Percentiles rank a stretch among this genome's conserved stretches.
These are phyloP conservation scores for Eufriesea mexicana DNA, from an alignment of 1,140 invertebrate genomes.

Conservation along the genomic window DNA sequence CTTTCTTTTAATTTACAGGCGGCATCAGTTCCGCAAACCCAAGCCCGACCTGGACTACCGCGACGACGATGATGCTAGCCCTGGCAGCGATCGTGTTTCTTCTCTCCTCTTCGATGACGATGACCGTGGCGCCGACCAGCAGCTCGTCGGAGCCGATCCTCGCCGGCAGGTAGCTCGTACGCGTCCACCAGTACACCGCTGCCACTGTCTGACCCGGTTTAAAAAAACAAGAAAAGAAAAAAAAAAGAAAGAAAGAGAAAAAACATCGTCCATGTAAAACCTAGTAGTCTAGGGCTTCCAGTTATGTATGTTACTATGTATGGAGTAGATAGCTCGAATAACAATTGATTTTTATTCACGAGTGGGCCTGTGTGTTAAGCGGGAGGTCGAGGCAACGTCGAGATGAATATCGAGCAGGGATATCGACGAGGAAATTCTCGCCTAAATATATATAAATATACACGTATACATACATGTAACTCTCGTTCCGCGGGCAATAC, in stretches of 20 bases:
- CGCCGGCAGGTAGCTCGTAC: constrained; percentile 57
- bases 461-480: too few species aligned
- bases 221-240: not conserved
- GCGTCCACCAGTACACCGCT: constrained; percentile 45
- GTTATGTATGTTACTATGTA: constrained; percentile 82
- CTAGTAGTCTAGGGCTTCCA: constrained; percentile 83
- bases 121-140: constrained; percentile 6
- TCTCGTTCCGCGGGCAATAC: too few species aligned
- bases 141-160: not conserved
- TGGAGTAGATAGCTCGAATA: constrained; percentile 79
- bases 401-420: not conserved
- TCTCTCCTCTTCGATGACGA: constrained; percentile 46
- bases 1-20: constrained; percentile 31
- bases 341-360: constrained; percentile 76
- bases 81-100: constrained; percentile 42
- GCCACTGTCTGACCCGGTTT: constrained; percentile 69
- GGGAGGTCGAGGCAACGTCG: not conserved
- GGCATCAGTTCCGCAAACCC: constrained; percentile 38
- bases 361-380: constrained; percentile 51
- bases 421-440: not conserved
- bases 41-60: constrained; percentile 51
- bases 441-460: not conserved
- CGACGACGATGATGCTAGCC: constrained; percentile 36
- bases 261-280: constrained; percentile 81
- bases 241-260: not conserved